These are phyloP conservation scores for Triplophysa tibetana DNA, from an alignment of 2,113 vertebrate species.

Conservation along the genomic window DNA sequence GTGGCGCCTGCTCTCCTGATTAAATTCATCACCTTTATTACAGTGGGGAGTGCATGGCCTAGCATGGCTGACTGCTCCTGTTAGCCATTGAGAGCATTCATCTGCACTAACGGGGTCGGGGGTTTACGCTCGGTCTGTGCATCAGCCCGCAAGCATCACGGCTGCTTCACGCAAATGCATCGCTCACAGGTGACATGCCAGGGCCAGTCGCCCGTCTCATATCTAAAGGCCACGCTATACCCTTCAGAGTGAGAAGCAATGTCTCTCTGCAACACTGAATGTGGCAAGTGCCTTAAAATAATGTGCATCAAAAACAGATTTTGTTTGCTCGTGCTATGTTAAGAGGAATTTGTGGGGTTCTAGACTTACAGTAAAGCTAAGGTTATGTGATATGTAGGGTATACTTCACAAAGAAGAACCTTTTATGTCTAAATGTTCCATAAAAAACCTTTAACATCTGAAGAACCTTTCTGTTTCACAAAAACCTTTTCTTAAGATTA, in stretches of 20 bases:
- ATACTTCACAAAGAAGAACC: no score
- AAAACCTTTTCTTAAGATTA: no score
- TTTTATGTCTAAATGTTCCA: no score
- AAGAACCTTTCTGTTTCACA: no score
- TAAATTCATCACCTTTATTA: slow-evolving; percentile 91
- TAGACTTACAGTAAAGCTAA: not conserved
- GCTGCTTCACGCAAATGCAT: slow-evolving; percentile 66
- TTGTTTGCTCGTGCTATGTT: not conserved
- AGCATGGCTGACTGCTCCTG: slow-evolving; percentile 78
- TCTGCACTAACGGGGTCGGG: slow-evolving; percentile 76
- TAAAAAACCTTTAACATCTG: no score
- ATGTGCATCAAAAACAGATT: slow-evolving; percentile 5
- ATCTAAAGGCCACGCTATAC: not conserved
- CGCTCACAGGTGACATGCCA: slow-evolving; percentile 61
- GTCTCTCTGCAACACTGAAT: not conserved
- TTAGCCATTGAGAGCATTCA: slow-evolving; percentile 78
- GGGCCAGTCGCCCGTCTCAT: slow-evolving; percentile 35
- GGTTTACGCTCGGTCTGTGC: slow-evolving; percentile 61
- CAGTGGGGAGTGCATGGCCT: slow-evolving; percentile 73
- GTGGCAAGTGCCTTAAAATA: slow-evolving; percentile 19
- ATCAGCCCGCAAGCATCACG: slow-evolving; percentile 58
- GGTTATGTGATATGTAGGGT: no score
- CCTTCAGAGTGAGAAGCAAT: slow-evolving; percentile 1
- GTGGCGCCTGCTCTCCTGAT: slow-evolving; percentile 69
- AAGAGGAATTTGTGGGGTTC: not conserved